Conservation (phyloP, 2,113 vertebrate species). For the Oceanites oceanicus region DNA sequence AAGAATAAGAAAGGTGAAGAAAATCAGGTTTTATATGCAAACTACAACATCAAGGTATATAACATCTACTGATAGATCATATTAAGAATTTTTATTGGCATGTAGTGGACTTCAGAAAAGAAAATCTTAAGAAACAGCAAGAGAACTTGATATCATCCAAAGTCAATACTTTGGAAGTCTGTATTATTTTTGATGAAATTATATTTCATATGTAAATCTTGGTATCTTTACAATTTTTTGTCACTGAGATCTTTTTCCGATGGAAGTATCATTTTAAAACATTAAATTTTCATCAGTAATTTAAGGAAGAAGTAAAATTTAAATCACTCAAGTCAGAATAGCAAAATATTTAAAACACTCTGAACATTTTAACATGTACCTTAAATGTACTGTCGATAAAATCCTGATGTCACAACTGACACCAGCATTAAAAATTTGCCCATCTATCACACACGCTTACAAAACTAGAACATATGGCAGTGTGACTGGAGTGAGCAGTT, state of each 20-base stretch:
- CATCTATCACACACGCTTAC: background rate
- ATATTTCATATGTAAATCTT: background rate
- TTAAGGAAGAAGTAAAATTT: constrained; percentile 2
- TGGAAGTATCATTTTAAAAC: constrained; percentile 36
- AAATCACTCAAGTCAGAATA: background rate
- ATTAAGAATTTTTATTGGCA: background rate
- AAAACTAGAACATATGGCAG: background rate
- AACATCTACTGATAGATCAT: background rate
- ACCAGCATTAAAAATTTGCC: background rate
- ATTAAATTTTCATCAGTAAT: constrained; percentile 15
- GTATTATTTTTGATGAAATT: background rate
- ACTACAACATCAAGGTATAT: background rate
- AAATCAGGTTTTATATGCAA: background rate
- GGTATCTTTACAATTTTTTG: background rate
- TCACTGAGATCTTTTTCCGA: background rate
- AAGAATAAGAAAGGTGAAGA: background rate
- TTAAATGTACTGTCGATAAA: background rate
- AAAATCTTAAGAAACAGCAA: background rate
- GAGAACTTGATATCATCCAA: background rate
- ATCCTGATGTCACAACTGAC: background rate
- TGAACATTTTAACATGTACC: background rate
- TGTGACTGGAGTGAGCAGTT: background rate
- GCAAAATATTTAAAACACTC: background rate
- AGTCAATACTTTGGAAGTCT: background rate
- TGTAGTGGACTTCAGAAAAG: background rate